These are phyloP conservation scores for Bellardia bayeri DNA, from an alignment of 2,888 invertebrate species.

Conservation along the genomic window DNA sequence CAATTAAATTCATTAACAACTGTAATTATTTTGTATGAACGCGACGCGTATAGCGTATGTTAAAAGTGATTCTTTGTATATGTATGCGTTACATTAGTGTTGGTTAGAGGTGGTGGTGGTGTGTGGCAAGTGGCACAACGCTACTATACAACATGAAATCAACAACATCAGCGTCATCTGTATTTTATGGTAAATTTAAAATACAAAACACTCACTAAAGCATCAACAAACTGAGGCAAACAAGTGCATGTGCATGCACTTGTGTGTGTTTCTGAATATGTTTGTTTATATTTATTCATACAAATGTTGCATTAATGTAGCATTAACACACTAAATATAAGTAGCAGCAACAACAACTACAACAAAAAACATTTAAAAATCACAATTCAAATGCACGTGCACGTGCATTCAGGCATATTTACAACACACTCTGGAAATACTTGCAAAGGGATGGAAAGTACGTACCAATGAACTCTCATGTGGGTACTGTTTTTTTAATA, in stretches of 20 bases:
- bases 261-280: neutral
- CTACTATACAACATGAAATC: conserved; percentile 51
- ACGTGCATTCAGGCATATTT: conserved; percentile 28
- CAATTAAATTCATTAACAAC: conserved; percentile 60
- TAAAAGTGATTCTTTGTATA: neutral
- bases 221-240: conserved; percentile 1
- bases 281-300: conserved; percentile 43
- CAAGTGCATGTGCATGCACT: conserved; percentile 26
- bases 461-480: too few species aligned
- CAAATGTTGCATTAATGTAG: conserved; percentile 58
- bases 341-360: conserved; percentile 5
- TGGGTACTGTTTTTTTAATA: too few species aligned
- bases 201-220: neutral
- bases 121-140: conserved; percentile 63
- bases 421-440: neutral
- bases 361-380: conserved; percentile 12
- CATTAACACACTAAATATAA: conserved; percentile 60
- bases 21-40: conserved; percentile 59
- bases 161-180: conserved; percentile 43
- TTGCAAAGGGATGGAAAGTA: neutral
- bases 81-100: conserved; percentile 1
- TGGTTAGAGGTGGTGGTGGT: conserved; percentile 57
- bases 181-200: conserved; percentile 39
- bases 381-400: conserved; percentile 59
- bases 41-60: conserved; percentile 22